These are phyloP conservation scores for Microcebus jonahi DNA, from an alignment of 2,113 vertebrate species.

Conservation along the genomic window DNA sequence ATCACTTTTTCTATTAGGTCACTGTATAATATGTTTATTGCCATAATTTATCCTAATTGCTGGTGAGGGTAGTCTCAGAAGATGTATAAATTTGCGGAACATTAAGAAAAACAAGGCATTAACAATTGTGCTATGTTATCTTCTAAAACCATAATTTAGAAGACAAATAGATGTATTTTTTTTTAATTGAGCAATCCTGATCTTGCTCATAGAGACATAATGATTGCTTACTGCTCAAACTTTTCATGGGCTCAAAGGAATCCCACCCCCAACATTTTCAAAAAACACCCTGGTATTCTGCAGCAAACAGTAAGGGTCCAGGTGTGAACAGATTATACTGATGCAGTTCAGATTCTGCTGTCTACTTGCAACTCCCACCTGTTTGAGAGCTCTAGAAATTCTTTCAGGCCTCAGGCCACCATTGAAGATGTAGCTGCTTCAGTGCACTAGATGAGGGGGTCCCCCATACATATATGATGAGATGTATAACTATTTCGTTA, in stretches of 20 bases:
- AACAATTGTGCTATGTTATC: constrained; percentile 38
- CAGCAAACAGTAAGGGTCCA: neutral
- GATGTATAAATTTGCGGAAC: constrained; percentile 65
- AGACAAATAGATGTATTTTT: neutral
- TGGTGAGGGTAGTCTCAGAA: constrained; percentile 34
- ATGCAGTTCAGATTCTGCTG: neutral
- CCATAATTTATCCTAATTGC: constrained; percentile 69
- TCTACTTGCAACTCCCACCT: neutral
- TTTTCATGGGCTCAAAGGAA: neutral
- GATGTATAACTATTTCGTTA: too few relatives aligned
- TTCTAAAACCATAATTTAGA: constrained; percentile 55
- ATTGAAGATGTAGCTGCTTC: neutral
- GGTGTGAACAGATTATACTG: neutral
- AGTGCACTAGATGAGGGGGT: neutral
- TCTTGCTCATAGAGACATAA: neutral
- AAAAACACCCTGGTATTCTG: neutral
- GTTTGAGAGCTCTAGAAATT: neutral
- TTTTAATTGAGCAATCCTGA: neutral
- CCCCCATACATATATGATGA: too few relatives aligned
- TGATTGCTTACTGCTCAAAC: neutral
- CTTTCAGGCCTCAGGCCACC: neutral
- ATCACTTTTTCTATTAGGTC: constrained; percentile 74
- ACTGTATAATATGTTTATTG: constrained; percentile 72
- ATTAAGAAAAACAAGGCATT: constrained; percentile 56
- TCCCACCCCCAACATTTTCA: neutral